Base-by-base conservation (phyloP, 2,797 vertebrate species). In the Gymnocypris eckloni region DNA sequence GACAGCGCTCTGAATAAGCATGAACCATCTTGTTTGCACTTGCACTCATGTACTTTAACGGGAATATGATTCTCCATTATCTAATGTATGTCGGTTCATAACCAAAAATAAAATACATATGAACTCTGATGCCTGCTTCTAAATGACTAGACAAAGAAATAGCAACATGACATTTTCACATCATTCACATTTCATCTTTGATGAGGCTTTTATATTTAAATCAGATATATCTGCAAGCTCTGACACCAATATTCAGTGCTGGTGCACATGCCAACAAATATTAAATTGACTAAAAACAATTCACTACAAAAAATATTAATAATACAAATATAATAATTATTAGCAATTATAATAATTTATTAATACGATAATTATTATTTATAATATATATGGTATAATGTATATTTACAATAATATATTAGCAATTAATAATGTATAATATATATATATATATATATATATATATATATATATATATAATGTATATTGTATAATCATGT, bases 61-160 rank as follows among this genome's bases (percentile, higher is more conserved):
- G n/a, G 75, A 75, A 88, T 86, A 82, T 88, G 86, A 88, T 59
- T 91, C 87, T 66, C 82, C 89, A 90, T 91, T 91, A 89, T 76
- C 91, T 92, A 90, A 89, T 81, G 91, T 92, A 81, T 91, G 89
- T 92, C 86, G 90, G 82, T 91, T 90, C 83, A 90, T 89, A 81
- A 90, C 87, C 61, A 88, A 86, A 61, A 87, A 94, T 91, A 94
- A 92, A 94, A 93, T 78, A 84, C 81, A 66, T 89, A 91, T 70
- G 83, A 92, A 90, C 83, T 69, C 33, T 78, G 79, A 56, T 4
- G 0, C 54, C 20, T 69, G 39, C 39, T 72, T 82, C 50, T 72
- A 43, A 61, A 33, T 61, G 8, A 72, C 80, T 22, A 43, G 13
- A 41, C 33, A 81, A 39, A 33, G 12, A 43, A 59, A 67, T 33